Evolutionary conservation across 1,140 invertebrate species (phyloP).

Genomic region (Berghia stephanieae): DNA sequence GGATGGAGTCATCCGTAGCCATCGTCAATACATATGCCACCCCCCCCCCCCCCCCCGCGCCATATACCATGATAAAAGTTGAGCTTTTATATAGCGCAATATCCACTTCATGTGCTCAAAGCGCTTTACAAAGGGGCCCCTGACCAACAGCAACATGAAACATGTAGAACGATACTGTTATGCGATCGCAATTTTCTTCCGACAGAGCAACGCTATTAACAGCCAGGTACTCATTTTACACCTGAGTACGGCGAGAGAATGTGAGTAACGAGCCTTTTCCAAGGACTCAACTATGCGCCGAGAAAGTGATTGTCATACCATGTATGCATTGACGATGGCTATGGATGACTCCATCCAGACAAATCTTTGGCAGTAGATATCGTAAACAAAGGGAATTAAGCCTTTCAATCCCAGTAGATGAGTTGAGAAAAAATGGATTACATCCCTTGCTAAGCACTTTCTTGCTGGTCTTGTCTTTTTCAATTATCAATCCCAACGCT

Average conservation of each 20-base stretch:
- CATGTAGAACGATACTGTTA: neutral
- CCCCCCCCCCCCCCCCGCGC: neutral
- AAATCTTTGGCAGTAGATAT: conserved; percentile 12
- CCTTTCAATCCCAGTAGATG: neutral
- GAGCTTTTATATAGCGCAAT: neutral
- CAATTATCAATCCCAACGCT: neutral
- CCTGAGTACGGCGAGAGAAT: too few species aligned
- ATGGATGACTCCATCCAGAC: neutral
- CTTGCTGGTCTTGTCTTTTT: neutral
- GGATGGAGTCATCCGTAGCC: neutral
- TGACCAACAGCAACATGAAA: neutral
- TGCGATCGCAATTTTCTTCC: neutral
- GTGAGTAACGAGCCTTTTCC: too few species aligned
- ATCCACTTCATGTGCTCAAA: too few species aligned
- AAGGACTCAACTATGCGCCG: too few species aligned
- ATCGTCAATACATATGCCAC: neutral
- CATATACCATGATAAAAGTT: neutral
- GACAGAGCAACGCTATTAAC: too few species aligned
- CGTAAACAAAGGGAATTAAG: neutral
- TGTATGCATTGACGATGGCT: neutral
- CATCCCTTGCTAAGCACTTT: neutral
- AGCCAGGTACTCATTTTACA: too few species aligned
- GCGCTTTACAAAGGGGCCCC: too few species aligned
- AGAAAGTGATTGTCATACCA: neutral
- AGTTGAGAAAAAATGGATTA: neutral